Evolutionary conservation across 2,797 vertebrate genomes (phyloP).

Genomic region (Typhlichthys eigenmanni): DNA sequence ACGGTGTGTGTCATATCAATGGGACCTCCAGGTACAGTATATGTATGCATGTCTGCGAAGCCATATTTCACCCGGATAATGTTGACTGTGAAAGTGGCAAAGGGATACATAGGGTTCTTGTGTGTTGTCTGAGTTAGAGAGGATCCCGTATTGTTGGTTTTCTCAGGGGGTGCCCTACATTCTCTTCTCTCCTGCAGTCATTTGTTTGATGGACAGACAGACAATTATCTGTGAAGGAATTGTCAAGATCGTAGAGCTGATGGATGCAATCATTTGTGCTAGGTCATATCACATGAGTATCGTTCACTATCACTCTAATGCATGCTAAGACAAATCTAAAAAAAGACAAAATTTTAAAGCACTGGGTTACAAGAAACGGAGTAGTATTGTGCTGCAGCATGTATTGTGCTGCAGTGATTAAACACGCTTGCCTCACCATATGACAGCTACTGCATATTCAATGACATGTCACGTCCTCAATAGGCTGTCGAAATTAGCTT

Average conservation of each 20-base stretch:
- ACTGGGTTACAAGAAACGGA: constrained; percentile 11
- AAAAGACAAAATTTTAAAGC: constrained; percentile 27
- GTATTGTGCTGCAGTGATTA: background rate
- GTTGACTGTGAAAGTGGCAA: constrained; percentile 32
- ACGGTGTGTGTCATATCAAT: constrained; percentile 62
- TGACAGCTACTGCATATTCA: constrained; percentile 45
- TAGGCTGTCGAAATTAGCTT: constrained; percentile 8
- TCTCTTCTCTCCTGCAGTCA: constrained; percentile 38
- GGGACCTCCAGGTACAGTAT: constrained; percentile 64
- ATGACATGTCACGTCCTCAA: constrained; percentile 8
- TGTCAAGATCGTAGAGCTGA: constrained; percentile 51
- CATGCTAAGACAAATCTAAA: constrained; percentile 13
- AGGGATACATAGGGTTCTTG: constrained; percentile 41
- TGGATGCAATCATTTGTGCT: constrained; percentile 38
- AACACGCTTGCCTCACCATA: constrained; percentile 24
- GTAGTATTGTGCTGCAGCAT: constrained; percentile 12
- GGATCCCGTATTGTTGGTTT: constrained; percentile 42
- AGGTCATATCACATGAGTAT: constrained; percentile 45
- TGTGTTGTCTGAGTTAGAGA: constrained; percentile 23
- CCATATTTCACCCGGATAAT: constrained; percentile 50
- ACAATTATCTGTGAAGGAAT: constrained; percentile 59
- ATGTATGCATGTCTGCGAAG: constrained; percentile 61
- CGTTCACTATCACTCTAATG: constrained; percentile 26
- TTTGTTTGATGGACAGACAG: constrained; percentile 60
- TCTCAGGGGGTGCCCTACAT: constrained; percentile 61